Base-by-base conservation (phyloP, 1,140 invertebrate genomes). In the Rhizoglyphus robini region DNA sequence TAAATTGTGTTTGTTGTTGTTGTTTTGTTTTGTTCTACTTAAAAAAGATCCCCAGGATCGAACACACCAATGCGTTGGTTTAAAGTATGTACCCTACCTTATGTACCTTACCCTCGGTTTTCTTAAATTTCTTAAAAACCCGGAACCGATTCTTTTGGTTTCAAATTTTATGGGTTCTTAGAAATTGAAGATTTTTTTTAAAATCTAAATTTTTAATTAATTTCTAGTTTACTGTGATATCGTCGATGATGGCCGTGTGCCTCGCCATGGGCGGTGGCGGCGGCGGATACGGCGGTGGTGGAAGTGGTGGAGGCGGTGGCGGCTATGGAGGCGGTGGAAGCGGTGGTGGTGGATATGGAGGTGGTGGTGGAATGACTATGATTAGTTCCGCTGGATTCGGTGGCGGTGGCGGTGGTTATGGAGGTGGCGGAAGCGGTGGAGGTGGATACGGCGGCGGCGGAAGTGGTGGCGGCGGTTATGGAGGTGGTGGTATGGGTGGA, bases 391-490 rank as follows among this genome's bases (percentile, higher is more conserved):
- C 27, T 27, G 54, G 54, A 58, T 29, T n/a, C n/a, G 58, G 58
- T 2, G 36, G 36, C 3, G 27, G 3, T 2, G 61, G 61, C 2
- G 61, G 48, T 51, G 64, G 64, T 2, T 34, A 3, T 23, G 65
- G 63, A 13, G 49, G 63, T 38, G 64, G 64, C 4, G 64, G 64
- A 3, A 60, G 58, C 3, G 58, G 58, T 34, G 15, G 27, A 20
- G 58, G 25, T 38, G 57, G 57, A 5, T 15, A 29, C 13, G 4
- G 4, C 4, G 57, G 57, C 18, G 34, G 57, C 13, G 57, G 58
- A 34, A 46, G n/a, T 18, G 58, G 58, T 13, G 58, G 58, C 15
- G 58, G 58, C 4, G 57, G 57, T 8, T 32, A 29, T 59, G 57
- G 57, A n/a, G 25, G 25, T 38, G 4, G 25, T 8, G 57, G 8